These are phyloP conservation scores for Laupala kohalensis DNA, from an alignment of 1,140 invertebrate genomes.

Conservation along the genomic window DNA sequence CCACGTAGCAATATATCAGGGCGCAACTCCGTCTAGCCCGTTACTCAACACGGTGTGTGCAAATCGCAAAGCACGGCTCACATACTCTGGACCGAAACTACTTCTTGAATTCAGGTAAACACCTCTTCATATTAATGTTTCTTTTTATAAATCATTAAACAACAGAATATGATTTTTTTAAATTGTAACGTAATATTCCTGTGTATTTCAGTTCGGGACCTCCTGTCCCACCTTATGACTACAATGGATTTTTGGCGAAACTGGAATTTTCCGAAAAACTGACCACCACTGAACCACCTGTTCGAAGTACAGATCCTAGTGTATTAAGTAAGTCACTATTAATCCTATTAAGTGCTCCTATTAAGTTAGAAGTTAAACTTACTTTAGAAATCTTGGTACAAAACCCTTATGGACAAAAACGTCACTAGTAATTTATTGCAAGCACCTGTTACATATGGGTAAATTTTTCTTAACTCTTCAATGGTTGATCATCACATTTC, in stretches of 20 bases:
- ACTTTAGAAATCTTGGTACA: no score
- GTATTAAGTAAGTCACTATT: constrained; percentile 20
- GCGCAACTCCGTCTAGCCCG: constrained; percentile 46
- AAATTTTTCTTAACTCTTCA: no score
- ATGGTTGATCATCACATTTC: no score
- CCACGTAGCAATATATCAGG: constrained; percentile 56
- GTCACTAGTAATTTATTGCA: no score
- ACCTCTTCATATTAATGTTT: no score
- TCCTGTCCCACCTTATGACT: constrained; percentile 52
- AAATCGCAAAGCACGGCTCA: constrained; percentile 33
- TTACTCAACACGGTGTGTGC: constrained; percentile 50
- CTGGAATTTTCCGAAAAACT: constrained; percentile 44
- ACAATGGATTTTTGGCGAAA: constrained; percentile 55
- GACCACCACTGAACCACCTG: constrained; percentile 27
- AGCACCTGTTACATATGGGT: no score
- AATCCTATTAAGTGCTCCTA: no score
- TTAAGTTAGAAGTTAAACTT: no score
- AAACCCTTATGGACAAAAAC: no score
- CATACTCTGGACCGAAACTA: constrained; percentile 43
- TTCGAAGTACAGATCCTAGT: constrained; percentile 14
- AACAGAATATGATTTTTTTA: no score
- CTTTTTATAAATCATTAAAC: no score
- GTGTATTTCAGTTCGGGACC: constrained; percentile 42
- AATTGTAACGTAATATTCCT: not conserved
- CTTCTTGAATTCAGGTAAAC: constrained; percentile 59